Evolutionary conservation across 2,797 vertebrate genomes (phyloP).

Genomic region (Malacoraja senta): DNA sequence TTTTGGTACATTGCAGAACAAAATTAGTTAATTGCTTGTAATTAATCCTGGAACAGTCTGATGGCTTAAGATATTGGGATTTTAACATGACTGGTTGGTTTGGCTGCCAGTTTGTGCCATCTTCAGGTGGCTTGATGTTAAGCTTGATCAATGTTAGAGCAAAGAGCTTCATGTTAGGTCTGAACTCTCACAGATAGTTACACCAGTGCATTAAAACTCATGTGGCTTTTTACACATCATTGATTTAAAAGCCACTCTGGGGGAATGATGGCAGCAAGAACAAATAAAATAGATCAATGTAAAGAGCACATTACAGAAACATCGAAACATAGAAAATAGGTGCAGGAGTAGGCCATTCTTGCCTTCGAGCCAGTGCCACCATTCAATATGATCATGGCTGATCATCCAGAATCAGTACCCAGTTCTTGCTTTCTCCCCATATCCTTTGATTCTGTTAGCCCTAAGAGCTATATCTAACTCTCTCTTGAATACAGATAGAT

Average conservation of each 20-base stretch:
- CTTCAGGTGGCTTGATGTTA: neutral
- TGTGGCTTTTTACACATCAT: neutral
- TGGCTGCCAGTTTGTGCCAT: neutral
- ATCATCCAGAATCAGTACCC: too few species aligned
- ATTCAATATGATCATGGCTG: too few species aligned
- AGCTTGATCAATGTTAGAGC: neutral
- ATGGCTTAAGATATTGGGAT: neutral
- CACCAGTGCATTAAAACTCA: too few species aligned
- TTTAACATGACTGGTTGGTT: neutral
- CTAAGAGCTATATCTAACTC: too few species aligned
- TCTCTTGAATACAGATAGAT: too few species aligned
- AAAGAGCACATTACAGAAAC: too few species aligned
- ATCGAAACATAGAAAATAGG: too few species aligned
- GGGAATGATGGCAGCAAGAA: neutral
- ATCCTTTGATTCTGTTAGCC: too few species aligned
- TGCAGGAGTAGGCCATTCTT: too few species aligned
- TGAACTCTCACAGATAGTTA: neutral
- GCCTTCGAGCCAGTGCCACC: too few species aligned
- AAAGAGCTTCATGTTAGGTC: neutral
- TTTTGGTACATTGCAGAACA: neutral
- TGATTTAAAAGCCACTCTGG: neutral
- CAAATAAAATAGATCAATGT: neutral
- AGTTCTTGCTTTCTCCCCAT: too few species aligned
- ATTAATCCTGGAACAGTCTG: neutral
- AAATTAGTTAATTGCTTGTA: constrained; percentile 24